Percentiles rank a stretch among this genome's conserved stretches.
These are phyloP conservation scores for Tetragonisca angustula DNA, from an alignment of 2,888 invertebrate species.

Conservation along the genomic window DNA sequence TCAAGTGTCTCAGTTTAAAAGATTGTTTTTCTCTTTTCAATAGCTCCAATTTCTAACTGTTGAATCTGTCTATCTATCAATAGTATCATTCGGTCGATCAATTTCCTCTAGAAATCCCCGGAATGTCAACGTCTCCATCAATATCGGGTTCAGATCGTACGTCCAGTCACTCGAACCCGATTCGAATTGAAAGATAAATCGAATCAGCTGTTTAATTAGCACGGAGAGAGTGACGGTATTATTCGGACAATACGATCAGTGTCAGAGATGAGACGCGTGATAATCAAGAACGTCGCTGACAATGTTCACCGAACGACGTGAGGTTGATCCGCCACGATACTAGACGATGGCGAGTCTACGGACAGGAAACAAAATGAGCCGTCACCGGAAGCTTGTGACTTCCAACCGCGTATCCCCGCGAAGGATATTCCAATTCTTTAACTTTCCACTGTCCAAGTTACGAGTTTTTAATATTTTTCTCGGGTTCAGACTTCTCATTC, in stretches of 20 bases:
- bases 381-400: slow-evolving; percentile 79
- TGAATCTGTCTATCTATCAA: not conserved
- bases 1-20: no score
- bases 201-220: not conserved
- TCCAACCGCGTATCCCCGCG: slow-evolving; percentile 61
- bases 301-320: slow-evolving; percentile 79
- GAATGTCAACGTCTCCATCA: not conserved
- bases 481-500: no score
- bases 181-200: not conserved
- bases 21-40: no score
- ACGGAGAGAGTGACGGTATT: not conserved
- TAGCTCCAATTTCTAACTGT: not conserved
- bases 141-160: not conserved
- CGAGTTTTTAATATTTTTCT: not conserved
- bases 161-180: no score
- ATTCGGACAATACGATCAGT: not conserved
- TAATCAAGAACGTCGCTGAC: not conserved
- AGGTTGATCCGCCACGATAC: slow-evolving; percentile 82
- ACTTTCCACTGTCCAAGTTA: not conserved
- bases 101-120: not conserved
- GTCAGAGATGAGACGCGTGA: not conserved
- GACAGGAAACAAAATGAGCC: slow-evolving; percentile 81
- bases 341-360: slow-evolving; percentile 78
- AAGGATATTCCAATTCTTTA: slow-evolving; percentile 69
- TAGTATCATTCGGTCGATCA: not conserved